These are phyloP conservation scores for Adela reaumurella DNA, from an alignment of 2,888 invertebrate species.

Conservation along the genomic window DNA sequence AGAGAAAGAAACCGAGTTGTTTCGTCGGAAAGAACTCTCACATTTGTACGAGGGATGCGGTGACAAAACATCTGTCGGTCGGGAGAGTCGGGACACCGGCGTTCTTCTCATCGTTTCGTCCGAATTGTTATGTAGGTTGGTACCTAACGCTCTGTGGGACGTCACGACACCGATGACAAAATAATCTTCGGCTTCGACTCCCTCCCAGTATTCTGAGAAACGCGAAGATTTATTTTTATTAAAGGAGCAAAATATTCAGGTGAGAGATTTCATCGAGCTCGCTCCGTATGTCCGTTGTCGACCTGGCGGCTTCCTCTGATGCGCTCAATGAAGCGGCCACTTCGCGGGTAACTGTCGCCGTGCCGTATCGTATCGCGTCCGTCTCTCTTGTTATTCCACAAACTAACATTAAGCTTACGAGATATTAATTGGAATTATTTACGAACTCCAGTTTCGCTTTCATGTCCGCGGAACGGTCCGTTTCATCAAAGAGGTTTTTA, in stretches of 20 bases:
- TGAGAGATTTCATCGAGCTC: conserved; percentile 48
- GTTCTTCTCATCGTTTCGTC: conserved; percentile 19
- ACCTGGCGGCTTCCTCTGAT: conserved; percentile 32
- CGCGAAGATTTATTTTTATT: conserved; percentile 50
- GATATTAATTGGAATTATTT: not conserved
- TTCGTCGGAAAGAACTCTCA: conserved; percentile 23
- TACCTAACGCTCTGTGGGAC: conserved; percentile 24
- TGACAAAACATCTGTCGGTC: conserved; percentile 42
- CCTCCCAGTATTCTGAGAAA: conserved; percentile 51
- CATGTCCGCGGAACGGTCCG: not conserved
- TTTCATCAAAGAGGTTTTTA: not conserved
- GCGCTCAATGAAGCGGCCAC: conserved; percentile 33
- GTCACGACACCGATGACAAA: conserved; percentile 47
- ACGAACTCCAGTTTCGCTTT: not conserved
- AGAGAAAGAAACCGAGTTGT: conserved; percentile 15
- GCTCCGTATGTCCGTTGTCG: conserved; percentile 49
- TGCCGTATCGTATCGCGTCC: not conserved
- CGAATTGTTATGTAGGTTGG: conserved; percentile 43
- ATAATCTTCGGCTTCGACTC: conserved; percentile 51
- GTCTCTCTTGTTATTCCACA: not conserved
- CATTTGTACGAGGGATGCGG: conserved; percentile 26
- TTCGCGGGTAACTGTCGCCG: not conserved
- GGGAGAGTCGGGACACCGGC: conserved; percentile 1
- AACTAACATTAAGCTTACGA: not conserved
- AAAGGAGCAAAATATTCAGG: conserved; percentile 54